A percentile compares a stretch with the other conserved stretches of the same genome.
These are phyloP conservation scores for Asteroscopus sphinx DNA, from an alignment of 2,888 invertebrate species.

Conservation along the genomic window DNA sequence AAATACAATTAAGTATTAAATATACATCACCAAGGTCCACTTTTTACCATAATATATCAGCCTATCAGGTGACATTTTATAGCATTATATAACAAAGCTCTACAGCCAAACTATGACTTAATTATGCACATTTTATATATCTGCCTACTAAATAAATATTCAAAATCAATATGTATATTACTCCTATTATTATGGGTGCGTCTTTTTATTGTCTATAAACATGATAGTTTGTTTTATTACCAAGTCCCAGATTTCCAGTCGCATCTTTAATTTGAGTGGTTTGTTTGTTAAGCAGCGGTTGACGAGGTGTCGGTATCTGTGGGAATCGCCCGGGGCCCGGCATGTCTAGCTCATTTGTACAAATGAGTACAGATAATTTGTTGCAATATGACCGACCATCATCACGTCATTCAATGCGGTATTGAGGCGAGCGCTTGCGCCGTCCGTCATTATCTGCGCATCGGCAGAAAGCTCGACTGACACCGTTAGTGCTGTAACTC, in stretches of 20 bases:
- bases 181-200: constrained; percentile 6
- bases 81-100: neutral
- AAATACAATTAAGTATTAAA: constrained; percentile 29
- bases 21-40: constrained; percentile 19
- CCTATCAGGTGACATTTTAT: constrained; percentile 25
- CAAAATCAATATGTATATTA: constrained; percentile 9
- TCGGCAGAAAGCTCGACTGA: constrained; percentile 41
- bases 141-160: neutral
- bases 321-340: constrained; percentile 78
- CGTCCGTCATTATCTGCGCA: constrained; percentile 47
- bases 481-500: constrained; percentile 40
- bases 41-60: constrained; percentile 33
- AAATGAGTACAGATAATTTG: constrained; percentile 71
- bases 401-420: constrained; percentile 47
- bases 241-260: constrained; percentile 8
- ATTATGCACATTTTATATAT: constrained; percentile 25
- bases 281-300: constrained; percentile 65
- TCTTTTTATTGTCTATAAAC: constrained; percentile 15
- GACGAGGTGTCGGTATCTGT: constrained; percentile 72
- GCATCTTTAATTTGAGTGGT: constrained; percentile 37
- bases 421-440: constrained; percentile 32
- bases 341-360: constrained; percentile 67
- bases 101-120: constrained; percentile 10
- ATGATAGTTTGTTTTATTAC: constrained; percentile 13
- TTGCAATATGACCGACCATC: constrained; percentile 54